Evolutionary conservation across 1,140 invertebrate genomes (phyloP), one percentile per base, ranked within the genome.

Genomic region (Heterodera carotae): DNA sequence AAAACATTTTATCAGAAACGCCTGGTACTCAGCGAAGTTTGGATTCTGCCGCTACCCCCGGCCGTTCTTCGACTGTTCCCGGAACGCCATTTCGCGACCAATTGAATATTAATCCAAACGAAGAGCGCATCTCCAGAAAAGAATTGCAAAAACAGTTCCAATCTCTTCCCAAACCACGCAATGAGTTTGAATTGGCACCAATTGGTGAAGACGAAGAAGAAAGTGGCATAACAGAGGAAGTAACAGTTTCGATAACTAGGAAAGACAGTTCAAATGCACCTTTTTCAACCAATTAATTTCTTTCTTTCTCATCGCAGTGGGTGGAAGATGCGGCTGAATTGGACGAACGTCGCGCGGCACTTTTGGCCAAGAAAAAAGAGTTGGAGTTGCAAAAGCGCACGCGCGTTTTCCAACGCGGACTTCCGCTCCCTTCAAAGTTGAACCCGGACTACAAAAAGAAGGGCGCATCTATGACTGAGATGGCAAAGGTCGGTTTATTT

Each of bases 161-260:
- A 43, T 89, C 92, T 12, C 89, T 99, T 74, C 97, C 97, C 5
- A 87, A 91, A 34, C 97, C 97, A 0, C 92, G 93, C 77, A 98
- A 99, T 88, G 96, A 99, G 89, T 99, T 96, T 89, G 96, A 99
- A 89, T 97, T 99, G 60, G 93, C 98, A 12, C 94, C 95, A 0
- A 94, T 96, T 33, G 90, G 90, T 18, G 91, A 84, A 70, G 84
- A 82, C 27, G 79, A 68, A 22, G 75, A 79, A 87, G 82, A 0
- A 81, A 89, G 22, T 18, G 62, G 7, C 87, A 0, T 83, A 90
- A 7, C 80, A 6, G 60, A 64, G 12, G 27, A 71, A n/a, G 69
- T 71, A 56, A 53, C 31, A 5, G 48, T 2, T n/a, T n/a, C n/a
- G n/a, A n/a, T n/a, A n/a, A n/a, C n/a, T n/a, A n/a, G n/a, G n/a